phyloP scores from a whole-genome alignment of 2,888 invertebrate genomes.

The Palloptera scutellata region DNA sequence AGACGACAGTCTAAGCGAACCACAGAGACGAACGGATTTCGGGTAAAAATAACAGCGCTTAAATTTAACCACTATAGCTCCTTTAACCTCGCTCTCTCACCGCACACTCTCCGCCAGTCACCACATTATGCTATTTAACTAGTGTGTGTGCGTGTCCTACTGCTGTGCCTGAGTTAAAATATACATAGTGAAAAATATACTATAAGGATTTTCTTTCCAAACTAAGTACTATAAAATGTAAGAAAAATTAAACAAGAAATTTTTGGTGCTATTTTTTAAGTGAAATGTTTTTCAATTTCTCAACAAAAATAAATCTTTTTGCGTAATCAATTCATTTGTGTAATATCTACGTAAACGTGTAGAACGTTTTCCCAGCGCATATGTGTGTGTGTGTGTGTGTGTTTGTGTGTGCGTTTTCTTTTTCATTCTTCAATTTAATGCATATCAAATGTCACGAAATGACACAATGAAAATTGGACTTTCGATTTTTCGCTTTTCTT shows the following conservation, averaged over 20 bases:
- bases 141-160: background rate
- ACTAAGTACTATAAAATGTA: constrained; percentile 13
- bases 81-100: background rate
- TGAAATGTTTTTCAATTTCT: background rate
- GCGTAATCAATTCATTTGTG: background rate
- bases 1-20: constrained; percentile 65
- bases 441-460: constrained; percentile 14
- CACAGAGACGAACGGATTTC: constrained; percentile 65
- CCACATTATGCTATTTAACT: background rate
- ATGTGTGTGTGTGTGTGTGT: constrained; percentile 1
- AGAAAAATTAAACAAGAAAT: no score
- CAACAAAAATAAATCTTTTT: no score
- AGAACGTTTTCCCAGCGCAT: background rate
- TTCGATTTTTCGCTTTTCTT: constrained; percentile 46
- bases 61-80: constrained; percentile 14
- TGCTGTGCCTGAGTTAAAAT: constrained; percentile 22
- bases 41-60: constrained; percentile 53
- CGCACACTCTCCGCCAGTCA: background rate
- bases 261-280: no score
- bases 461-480: constrained; percentile 37
- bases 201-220: constrained; percentile 31
- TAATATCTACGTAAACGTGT: background rate
- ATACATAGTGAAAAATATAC: constrained; percentile 25
- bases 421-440: background rate
- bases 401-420: constrained; percentile 8